These are phyloP conservation scores for Eupeodes luniger DNA, from an alignment of 2,888 invertebrate species.

Conservation along the genomic window DNA sequence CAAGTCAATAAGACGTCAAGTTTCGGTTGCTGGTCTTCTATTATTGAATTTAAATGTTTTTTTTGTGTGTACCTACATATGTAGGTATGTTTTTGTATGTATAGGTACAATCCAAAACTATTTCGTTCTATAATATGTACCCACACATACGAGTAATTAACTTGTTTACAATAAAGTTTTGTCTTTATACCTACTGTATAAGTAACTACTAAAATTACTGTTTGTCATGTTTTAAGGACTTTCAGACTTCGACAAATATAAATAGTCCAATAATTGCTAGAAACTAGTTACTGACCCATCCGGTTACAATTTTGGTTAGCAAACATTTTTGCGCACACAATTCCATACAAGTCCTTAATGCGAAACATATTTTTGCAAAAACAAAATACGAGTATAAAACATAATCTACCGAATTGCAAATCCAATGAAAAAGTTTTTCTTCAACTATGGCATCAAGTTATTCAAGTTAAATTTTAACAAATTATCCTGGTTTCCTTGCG, in stretches of 20 bases:
- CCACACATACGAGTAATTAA: not conserved
- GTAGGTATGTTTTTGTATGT: too few relatives aligned
- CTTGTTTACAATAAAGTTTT: not conserved
- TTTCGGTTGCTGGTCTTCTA: too few relatives aligned
- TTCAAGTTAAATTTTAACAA: constrained; percentile 64
- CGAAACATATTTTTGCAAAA: constrained; percentile 20
- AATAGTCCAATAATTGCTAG: not conserved
- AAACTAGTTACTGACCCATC: not conserved
- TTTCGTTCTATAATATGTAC: too few relatives aligned
- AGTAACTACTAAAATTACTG: too few relatives aligned
- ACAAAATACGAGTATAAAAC: constrained; percentile 12
- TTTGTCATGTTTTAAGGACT: not conserved
- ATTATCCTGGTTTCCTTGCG: constrained; percentile 58
- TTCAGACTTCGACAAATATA: not conserved
- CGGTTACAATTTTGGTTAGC: constrained; percentile 7
- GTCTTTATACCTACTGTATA: too few relatives aligned
- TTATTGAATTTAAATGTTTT: too few relatives aligned
- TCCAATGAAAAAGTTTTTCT: constrained; percentile 56
- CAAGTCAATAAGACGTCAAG: too few relatives aligned
- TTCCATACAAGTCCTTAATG: not conserved
- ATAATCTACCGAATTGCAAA: constrained; percentile 38
- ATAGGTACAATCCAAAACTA: too few relatives aligned
- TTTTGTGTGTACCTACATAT: too few relatives aligned
- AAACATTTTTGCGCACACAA: not conserved
- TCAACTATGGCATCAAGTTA: constrained; percentile 29